Percentiles rank a stretch among this genome's conserved stretches.
Evolutionary conservation across 2,888 invertebrate genomes (phyloP).

Genomic region (Aleiodes testaceus): DNA sequence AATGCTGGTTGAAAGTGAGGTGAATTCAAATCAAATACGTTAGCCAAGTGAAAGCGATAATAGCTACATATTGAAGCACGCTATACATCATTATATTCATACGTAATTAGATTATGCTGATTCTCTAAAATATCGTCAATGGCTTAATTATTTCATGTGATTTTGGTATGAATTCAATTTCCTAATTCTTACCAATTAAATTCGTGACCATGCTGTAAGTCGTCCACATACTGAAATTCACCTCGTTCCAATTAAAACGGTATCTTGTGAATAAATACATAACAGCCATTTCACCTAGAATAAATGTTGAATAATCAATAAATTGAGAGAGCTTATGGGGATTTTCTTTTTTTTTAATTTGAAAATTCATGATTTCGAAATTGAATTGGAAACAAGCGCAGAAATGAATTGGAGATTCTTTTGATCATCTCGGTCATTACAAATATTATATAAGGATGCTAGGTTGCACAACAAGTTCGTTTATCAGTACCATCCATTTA

Average conservation of each 20-base stretch:
- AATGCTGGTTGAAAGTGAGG: no score
- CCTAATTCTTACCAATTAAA: slow-evolving; percentile 79
- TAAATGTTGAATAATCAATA: no score
- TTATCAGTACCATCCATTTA: slow-evolving; percentile 60
- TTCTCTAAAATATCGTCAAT: not conserved
- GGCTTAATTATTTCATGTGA: not conserved
- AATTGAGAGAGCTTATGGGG: not conserved
- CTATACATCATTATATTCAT: slow-evolving; percentile 30
- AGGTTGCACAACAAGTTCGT: slow-evolving; percentile 65
- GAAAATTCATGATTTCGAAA: slow-evolving; percentile 18
- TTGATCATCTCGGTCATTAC: slow-evolving; percentile 47
- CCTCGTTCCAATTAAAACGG: slow-evolving; percentile 91
- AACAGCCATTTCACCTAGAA: slow-evolving; percentile 88
- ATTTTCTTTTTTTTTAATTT: not conserved
- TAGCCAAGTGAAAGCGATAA: no score
- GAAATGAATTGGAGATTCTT: not conserved
- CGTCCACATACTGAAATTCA: slow-evolving; percentile 89
- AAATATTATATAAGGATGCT: slow-evolving; percentile 54
- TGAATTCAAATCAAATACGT: no score
- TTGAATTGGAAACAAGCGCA: not conserved
- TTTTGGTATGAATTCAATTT: slow-evolving; percentile 40
- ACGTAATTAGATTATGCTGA: not conserved
- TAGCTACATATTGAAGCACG: not conserved
- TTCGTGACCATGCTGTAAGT: slow-evolving; percentile 89
- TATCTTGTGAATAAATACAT: slow-evolving; percentile 88